Percentiles rank a stretch among this genome's conserved stretches.
phyloP scores from a whole-genome alignment of 2,797 vertebrate genomes.

The Forpus xanthops region DNA sequence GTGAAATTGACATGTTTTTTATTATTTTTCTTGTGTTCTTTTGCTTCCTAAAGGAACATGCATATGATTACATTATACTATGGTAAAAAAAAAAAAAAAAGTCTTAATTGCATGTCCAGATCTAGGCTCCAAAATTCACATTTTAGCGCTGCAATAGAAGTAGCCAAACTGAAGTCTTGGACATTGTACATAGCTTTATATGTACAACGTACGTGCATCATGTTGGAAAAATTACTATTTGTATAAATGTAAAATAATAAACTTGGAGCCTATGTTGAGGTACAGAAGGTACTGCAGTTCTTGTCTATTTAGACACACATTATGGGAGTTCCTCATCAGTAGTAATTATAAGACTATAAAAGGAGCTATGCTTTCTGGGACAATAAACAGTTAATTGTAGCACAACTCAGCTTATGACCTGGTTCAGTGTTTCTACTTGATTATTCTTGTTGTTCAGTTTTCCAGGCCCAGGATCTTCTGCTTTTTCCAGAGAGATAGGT shows the following conservation, averaged over 20 bases:
- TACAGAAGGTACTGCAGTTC: neutral
- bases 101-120: neutral
- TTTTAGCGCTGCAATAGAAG: neutral
- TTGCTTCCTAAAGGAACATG: neutral
- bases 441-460: neutral
- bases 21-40: neutral
- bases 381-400: neutral
- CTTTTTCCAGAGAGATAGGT: neutral
- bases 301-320: neutral
- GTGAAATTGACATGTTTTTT: neutral
- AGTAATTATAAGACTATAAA: neutral
- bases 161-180: neutral
- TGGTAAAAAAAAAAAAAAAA: neutral
- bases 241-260: neutral
- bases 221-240: neutral
- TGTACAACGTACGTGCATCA: neutral
- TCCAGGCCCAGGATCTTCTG: neutral
- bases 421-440: neutral
- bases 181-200: neutral
- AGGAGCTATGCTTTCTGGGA: neutral
- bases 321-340: neutral
- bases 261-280: neutral
- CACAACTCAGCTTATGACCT: neutral
- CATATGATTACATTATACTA: neutral
- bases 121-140: neutral